A percentile compares a stretch with the other conserved stretches of the same genome.
Conservation (phyloP, 2,888 invertebrate genomes). For the Thysanoteuthis rhombus region DNA sequence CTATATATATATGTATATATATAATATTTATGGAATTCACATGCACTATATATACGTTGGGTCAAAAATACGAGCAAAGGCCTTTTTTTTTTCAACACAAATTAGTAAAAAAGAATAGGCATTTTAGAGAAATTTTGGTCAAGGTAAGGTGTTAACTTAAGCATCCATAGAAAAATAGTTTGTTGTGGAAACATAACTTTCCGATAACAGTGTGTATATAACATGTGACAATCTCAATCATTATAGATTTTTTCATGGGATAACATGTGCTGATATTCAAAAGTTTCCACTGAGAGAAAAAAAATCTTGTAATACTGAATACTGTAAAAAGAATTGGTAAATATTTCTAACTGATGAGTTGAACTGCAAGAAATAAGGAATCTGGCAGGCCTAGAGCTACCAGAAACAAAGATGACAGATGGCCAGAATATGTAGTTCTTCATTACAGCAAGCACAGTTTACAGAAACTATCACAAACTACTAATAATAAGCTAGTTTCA, state of each 20-base stretch:
- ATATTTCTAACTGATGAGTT: background rate
- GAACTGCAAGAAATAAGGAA: background rate
- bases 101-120: no score
- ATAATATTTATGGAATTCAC: no score
- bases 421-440: no score
- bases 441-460: no score
- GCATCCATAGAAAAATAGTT: background rate
- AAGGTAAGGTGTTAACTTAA: background rate
- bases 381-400: background rate
- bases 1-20: no score
- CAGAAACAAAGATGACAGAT: background rate
- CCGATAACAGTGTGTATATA: background rate
- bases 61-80: no score
- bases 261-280: background rate
- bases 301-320: no score
- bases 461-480: no score
- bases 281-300: no score
- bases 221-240: background rate
- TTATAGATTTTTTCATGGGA: background rate
- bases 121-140: background rate
- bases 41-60: no score
- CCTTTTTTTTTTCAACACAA: no score
- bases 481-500: no score
- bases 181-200: background rate
- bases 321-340: background rate